A percentile compares a stretch with the other conserved stretches of the same genome.
phyloP scores from a whole-genome alignment of 2,113 vertebrate species.

The Gobio gobio region DNA sequence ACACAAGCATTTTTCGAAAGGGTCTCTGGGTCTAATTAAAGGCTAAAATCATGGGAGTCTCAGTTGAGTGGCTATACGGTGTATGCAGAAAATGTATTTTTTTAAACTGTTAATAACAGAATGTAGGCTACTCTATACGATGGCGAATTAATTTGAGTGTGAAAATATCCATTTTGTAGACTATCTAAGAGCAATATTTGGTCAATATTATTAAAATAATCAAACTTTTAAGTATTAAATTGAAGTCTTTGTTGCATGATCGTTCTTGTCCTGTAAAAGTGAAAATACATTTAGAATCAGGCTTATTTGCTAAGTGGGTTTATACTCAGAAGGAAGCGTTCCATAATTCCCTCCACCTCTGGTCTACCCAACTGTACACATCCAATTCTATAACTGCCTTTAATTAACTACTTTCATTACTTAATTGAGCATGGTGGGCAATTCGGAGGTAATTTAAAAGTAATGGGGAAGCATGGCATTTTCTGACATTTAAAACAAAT shows the following conservation, averaged over 20 bases:
- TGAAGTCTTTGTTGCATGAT: not conserved
- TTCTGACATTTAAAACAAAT: conserved; percentile 42
- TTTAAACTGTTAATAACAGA: not conserved
- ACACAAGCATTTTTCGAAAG: not conserved
- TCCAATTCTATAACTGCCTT: conserved; percentile 24
- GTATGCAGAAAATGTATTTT: not conserved
- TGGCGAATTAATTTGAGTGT: conserved; percentile 14
- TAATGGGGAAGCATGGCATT: conserved; percentile 16
- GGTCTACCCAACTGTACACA: conserved; percentile 4
- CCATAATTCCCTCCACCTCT: not conserved
- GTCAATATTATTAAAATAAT: conserved; percentile 17
- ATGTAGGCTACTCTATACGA: not conserved
- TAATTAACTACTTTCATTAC: conserved; percentile 31
- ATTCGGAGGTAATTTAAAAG: conserved; percentile 14
- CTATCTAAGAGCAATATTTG: no score
- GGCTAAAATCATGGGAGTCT: not conserved
- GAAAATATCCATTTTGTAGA: not conserved
- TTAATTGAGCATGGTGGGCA: conserved; percentile 14
- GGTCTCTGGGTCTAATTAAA: conserved; percentile 35
- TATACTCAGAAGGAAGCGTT: not conserved
- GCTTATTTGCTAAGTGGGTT: not conserved
- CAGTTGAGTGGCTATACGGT: conserved; percentile 5
- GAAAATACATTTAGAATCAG: not conserved
- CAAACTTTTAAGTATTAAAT: conserved; percentile 6
- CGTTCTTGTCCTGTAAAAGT: not conserved